These are phyloP conservation scores for Benitochromis conjunctus DNA, from an alignment of 2,113 vertebrate genomes.

Conservation along the genomic window DNA sequence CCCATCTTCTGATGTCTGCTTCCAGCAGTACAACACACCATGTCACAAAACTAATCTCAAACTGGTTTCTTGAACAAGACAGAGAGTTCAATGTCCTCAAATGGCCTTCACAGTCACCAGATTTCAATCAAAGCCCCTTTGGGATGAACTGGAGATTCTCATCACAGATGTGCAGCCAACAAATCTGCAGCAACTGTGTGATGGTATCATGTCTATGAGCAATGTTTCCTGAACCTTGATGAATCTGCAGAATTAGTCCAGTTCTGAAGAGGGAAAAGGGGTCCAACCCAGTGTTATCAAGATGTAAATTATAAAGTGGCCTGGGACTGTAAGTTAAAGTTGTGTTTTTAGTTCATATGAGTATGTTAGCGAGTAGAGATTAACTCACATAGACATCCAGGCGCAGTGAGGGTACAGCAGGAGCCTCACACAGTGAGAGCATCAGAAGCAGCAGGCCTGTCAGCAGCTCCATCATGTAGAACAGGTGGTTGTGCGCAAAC, in stretches of 20 bases:
- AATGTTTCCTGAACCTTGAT: neutral
- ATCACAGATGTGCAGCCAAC: neutral
- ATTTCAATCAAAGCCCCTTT: neutral
- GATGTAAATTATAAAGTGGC: neutral
- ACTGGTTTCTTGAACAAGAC: neutral
- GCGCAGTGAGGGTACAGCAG: constrained; percentile 88
- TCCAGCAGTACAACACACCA: neutral
- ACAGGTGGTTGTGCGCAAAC: constrained; percentile 95
- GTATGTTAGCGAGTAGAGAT: neutral
- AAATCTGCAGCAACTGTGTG: neutral
- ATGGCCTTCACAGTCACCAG: neutral
- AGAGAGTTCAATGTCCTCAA: neutral
- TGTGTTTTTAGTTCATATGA: neutral
- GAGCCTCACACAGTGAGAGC: constrained; percentile 93
- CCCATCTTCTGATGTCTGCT: neutral
- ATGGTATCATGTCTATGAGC: neutral
- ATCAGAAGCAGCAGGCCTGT: constrained; percentile 87
- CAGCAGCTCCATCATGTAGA: constrained; percentile 95
- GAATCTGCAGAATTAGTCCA: neutral
- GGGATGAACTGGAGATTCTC: neutral
- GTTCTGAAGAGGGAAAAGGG: neutral
- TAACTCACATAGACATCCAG: constrained; percentile 89
- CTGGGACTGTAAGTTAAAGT: neutral
- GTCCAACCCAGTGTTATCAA: neutral
- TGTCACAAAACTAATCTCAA: neutral